These are phyloP conservation scores for Drosophila subobscura DNA, from an alignment of 1,140 invertebrate species.

Conservation along the genomic window DNA sequence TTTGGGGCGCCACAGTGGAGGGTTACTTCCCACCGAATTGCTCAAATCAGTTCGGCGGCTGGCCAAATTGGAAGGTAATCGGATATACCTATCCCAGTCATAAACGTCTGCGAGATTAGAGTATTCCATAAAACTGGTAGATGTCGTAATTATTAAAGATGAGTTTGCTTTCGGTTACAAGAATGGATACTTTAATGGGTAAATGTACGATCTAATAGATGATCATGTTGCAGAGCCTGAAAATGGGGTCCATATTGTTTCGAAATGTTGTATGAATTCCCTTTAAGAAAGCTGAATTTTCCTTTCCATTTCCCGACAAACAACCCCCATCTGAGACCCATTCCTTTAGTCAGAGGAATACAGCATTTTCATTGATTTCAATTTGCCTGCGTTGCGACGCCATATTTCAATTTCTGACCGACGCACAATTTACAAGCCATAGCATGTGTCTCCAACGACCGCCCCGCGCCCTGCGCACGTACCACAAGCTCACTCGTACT, in stretches of 20 bases:
- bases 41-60: slow-evolving; percentile 39
- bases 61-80: slow-evolving; percentile 31
- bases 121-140: slow-evolving; percentile 23
- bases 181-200: neutral
- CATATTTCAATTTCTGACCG: slow-evolving; percentile 81
- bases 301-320: neutral
- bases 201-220: neutral
- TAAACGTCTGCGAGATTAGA: slow-evolving; percentile 25
- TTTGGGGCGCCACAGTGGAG: slow-evolving; percentile 27
- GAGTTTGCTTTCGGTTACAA: neutral
- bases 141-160: slow-evolving; percentile 24
- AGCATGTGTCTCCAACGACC: slow-evolving; percentile 74
- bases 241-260: neutral
- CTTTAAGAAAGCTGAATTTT: slow-evolving; percentile 8
- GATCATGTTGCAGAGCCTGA: neutral
- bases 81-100: slow-evolving; percentile 26
- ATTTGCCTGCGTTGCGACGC: slow-evolving; percentile 75
- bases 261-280: neutral
- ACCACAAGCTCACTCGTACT: slow-evolving; percentile 22
- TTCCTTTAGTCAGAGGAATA: slow-evolving; percentile 9
- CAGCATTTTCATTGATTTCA: slow-evolving; percentile 76
- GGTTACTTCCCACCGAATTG: slow-evolving; percentile 5
- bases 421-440: slow-evolving; percentile 76
- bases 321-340: too few species aligned
- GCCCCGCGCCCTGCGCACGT: neutral